Conservation (phyloP, 2,888 invertebrate species). For the Melinopterus prodromus region DNA sequence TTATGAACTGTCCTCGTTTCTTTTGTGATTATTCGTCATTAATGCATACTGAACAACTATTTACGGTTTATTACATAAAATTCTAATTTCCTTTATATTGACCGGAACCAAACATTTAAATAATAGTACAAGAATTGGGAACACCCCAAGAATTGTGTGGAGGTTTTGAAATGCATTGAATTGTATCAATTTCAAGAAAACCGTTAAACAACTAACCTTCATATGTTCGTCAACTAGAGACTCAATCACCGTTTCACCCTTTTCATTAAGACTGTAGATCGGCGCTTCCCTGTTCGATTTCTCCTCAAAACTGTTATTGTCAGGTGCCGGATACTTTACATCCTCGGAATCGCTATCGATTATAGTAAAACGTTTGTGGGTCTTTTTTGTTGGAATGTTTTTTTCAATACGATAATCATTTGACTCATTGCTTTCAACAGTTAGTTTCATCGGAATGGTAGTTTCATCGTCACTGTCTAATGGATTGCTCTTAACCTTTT, state of each 20-base stretch:
- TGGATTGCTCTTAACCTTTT: background rate
- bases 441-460: background rate
- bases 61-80: too few species aligned
- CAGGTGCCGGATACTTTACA: constrained; percentile 11
- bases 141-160: too few species aligned
- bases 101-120: too few species aligned
- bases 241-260: constrained; percentile 43
- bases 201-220: background rate
- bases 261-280: constrained; percentile 41
- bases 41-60: too few species aligned
- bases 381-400: constrained; percentile 16
- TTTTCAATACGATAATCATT: background rate
- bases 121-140: too few species aligned
- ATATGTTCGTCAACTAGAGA: constrained; percentile 16
- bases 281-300: constrained; percentile 31
- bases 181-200: background rate
- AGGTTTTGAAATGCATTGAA: background rate
- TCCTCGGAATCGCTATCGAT: constrained; percentile 46
- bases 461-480: background rate
- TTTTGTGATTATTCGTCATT: too few species aligned
- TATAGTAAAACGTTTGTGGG: constrained; percentile 31
- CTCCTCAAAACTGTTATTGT: constrained; percentile 42
- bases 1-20: too few species aligned
- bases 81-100: too few species aligned
- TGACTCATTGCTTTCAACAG: background rate